Percentiles rank a stretch among this genome's conserved stretches.
These are phyloP conservation scores for Drosophila basisetae DNA, from an alignment of 2,888 invertebrate genomes.

Conservation along the genomic window DNA sequence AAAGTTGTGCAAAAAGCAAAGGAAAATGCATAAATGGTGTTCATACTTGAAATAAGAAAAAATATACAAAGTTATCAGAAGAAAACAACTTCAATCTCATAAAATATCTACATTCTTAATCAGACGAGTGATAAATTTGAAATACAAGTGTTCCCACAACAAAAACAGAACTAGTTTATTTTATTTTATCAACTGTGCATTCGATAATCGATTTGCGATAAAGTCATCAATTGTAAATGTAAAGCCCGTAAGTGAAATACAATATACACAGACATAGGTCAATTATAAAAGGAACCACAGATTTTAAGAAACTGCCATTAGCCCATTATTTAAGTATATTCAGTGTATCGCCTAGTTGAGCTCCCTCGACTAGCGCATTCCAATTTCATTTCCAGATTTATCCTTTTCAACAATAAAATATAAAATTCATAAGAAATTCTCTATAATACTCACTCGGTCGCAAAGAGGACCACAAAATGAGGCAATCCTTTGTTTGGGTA, in stretches of 20 bases:
- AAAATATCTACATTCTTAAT: background rate
- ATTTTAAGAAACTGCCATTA: background rate
- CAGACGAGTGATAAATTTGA: background rate
- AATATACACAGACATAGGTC: too few species aligned
- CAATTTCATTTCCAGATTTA: background rate
- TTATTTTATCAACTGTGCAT: background rate
- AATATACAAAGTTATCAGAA: background rate
- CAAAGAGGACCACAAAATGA: background rate
- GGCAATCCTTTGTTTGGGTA: conserved; percentile 15
- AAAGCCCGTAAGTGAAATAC: too few species aligned
- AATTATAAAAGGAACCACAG: too few species aligned
- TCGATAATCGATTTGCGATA: background rate
- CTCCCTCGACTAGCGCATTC: too few species aligned
- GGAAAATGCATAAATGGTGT: background rate
- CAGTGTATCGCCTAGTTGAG: background rate
- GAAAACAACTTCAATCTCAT: fast-evolving
- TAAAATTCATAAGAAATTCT: background rate
- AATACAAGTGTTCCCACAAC: too few species aligned
- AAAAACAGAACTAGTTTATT: background rate
- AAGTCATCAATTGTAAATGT: too few species aligned
- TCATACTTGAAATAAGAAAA: background rate
- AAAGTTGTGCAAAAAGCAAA: background rate
- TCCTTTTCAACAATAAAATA: background rate
- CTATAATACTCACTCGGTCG: background rate
- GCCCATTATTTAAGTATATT: background rate